A percentile compares a stretch with the other conserved stretches of the same genome.
These are phyloP conservation scores for Antechinus flavipes DNA, from an alignment of 2,113 vertebrate genomes.

Conservation along the genomic window DNA sequence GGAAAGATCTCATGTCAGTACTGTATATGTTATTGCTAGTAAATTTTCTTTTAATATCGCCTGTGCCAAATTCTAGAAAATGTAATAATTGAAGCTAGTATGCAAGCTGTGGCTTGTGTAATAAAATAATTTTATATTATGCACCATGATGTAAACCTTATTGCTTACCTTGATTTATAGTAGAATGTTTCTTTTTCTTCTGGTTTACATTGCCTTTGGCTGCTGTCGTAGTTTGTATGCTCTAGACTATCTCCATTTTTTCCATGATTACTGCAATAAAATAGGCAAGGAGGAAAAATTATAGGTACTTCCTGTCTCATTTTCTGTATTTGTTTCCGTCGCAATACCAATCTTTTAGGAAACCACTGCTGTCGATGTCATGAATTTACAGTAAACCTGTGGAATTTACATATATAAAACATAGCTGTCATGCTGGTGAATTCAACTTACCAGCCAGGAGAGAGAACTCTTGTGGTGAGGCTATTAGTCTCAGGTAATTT, in stretches of 20 bases:
- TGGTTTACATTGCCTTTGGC: constrained; percentile 57
- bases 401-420: constrained; percentile 77
- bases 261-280: constrained; percentile 63
- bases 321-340: constrained; percentile 72
- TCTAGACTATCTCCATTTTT: constrained; percentile 59
- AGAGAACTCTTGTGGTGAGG: constrained; percentile 66
- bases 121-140: constrained; percentile 74
- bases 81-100: constrained; percentile 64
- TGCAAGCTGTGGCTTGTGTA: constrained; percentile 65
- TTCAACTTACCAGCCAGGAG: constrained; percentile 75
- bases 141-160: constrained; percentile 67
- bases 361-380: constrained; percentile 63
- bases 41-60: constrained; percentile 69
- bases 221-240: constrained; percentile 65
- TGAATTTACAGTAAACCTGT: constrained; percentile 75
- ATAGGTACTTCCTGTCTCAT: constrained; percentile 64
- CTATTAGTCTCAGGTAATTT: constrained; percentile 80
- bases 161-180: constrained; percentile 71
- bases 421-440: constrained; percentile 76
- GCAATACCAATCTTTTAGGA: constrained; percentile 65
- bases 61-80: constrained; percentile 61
- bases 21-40: constrained; percentile 40
- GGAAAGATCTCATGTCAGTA: constrained; percentile 44
- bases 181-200: constrained; percentile 69
- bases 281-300: constrained; percentile 66